Conservation (phyloP, 2,888 invertebrate genomes). For the Himalopsyche kuldschensis region DNA sequence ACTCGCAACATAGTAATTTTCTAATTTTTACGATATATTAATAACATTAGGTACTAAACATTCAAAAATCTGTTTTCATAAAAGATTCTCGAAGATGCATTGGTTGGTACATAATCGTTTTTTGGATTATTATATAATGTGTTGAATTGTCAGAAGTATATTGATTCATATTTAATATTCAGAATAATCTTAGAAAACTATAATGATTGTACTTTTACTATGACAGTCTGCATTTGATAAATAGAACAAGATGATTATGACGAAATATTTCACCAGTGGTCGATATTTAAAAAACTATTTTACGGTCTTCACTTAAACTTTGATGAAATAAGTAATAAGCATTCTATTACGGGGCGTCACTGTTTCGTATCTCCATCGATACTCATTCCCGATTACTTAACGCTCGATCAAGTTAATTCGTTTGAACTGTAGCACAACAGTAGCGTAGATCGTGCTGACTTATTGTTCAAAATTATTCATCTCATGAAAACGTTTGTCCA, state of each 20-base stretch:
- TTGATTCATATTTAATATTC: too few species aligned
- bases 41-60: too few species aligned
- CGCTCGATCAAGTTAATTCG: conserved; percentile 36
- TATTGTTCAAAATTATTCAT: conserved; percentile 35
- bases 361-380: neutral
- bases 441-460: conserved; percentile 34
- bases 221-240: too few species aligned
- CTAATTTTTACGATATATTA: too few species aligned
- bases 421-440: conserved; percentile 15
- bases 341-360: neutral
- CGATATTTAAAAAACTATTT: neutral
- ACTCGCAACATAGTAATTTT: too few species aligned
- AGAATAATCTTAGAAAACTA: too few species aligned
- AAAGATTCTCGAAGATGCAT: too few species aligned
- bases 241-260: neutral
- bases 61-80: too few species aligned
- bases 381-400: conserved; percentile 24
- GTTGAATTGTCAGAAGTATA: too few species aligned
- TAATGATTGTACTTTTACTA: too few species aligned
- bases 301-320: neutral
- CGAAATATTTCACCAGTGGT: neutral
- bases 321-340: neutral
- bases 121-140: too few species aligned
- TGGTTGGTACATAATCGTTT: too few species aligned
- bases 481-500: conserved; percentile 18